Conservation (phyloP, 2,888 invertebrate species). For the Catocala sponsa region DNA sequence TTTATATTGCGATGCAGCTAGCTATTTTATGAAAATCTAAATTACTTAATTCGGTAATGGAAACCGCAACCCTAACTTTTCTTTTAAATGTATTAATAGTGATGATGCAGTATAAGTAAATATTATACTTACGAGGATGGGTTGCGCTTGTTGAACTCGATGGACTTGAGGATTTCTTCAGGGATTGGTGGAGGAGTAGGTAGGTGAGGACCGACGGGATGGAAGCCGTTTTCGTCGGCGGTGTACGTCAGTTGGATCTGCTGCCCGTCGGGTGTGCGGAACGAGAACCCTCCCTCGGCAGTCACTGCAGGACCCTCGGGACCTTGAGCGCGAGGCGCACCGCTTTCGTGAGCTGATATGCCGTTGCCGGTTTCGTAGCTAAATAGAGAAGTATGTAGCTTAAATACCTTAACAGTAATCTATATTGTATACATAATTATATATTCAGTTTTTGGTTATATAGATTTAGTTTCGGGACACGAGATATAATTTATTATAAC, state of each 20-base stretch:
- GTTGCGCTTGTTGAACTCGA: slow-evolving; percentile 82
- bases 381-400: slow-evolving; percentile 47
- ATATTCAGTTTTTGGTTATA: too few relatives aligned
- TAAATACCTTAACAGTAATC: too few relatives aligned
- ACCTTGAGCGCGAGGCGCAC: slow-evolving; percentile 86
- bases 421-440: too few relatives aligned
- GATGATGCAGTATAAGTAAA: too few relatives aligned
- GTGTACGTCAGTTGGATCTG: slow-evolving; percentile 90
- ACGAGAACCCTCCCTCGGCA: slow-evolving; percentile 90
- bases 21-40: too few relatives aligned
- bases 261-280: slow-evolving; percentile 90
- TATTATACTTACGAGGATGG: slow-evolving; percentile 76
- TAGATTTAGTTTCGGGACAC: too few relatives aligned
- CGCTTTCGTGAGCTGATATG: slow-evolving; percentile 89
- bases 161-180: slow-evolving; percentile 85
- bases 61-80: too few relatives aligned
- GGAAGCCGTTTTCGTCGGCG: slow-evolving; percentile 92
- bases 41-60: too few relatives aligned
- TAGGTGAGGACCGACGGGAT: slow-evolving; percentile 89
- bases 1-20: too few relatives aligned
- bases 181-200: slow-evolving; percentile 88
- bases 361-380: slow-evolving; percentile 91
- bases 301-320: slow-evolving; percentile 86
- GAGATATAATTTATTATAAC: too few relatives aligned
- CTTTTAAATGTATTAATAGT: too few relatives aligned